Percentiles rank a stretch among this genome's conserved stretches.
Conservation (phyloP, 92 coral and sea anemone species). For the Galaxea fascicularis region DNA sequence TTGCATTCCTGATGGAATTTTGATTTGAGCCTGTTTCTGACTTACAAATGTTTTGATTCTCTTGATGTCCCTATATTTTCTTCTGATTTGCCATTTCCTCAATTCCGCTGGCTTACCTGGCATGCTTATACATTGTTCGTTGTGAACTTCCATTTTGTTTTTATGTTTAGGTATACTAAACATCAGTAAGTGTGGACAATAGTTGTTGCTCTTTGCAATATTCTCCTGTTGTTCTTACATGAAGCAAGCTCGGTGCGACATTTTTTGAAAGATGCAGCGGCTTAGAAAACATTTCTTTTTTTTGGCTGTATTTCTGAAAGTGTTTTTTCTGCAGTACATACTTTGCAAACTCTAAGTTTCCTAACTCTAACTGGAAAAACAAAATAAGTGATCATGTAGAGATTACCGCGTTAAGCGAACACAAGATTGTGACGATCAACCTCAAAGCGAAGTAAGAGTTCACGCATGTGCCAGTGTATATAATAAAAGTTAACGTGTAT, state of each 20-base stretch:
- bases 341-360: background rate
- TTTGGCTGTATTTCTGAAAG: background rate
- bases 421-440: background rate
- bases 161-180: background rate
- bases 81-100: background rate
- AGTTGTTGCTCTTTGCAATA: background rate
- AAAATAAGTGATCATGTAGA: background rate
- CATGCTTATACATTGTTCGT: background rate
- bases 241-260: background rate
- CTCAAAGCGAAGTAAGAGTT: background rate
- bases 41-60: background rate
- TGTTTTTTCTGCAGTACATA: background rate
- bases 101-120: background rate
- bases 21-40: background rate
- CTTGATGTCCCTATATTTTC: background rate
- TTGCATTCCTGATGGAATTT: background rate
- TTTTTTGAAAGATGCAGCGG: background rate
- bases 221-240: background rate
- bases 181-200: background rate
- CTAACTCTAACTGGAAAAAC: too few species aligned
- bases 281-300: background rate
- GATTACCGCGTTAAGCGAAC: background rate
- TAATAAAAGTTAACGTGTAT: slow-evolving; percentile 43
- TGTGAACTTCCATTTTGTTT: background rate
- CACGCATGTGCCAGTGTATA: slow-evolving; percentile 17